phyloP scores from a whole-genome alignment of 2,113 vertebrate genomes.

The Bujurquina vittata region DNA sequence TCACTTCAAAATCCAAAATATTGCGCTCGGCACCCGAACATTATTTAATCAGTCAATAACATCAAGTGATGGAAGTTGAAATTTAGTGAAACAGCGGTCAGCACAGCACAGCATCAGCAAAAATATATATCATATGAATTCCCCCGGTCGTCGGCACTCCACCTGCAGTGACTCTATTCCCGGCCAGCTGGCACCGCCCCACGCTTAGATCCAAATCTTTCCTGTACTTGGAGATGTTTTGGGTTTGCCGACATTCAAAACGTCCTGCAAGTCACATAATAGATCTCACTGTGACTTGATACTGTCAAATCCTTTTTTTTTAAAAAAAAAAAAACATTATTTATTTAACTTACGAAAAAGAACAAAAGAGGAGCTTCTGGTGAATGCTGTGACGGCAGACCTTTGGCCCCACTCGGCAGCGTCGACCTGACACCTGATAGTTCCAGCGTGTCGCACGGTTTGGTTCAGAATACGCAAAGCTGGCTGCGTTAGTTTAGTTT shows the following conservation, averaged over 20 bases:
- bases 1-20: neutral
- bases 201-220: neutral
- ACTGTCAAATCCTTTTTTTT: neutral
- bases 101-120: neutral
- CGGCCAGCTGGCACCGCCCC: conserved; percentile 1
- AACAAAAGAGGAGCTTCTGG: neutral
- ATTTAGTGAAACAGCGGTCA: neutral
- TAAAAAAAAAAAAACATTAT: accelerated
- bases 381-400: conserved; percentile 28
- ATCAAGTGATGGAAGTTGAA: neutral
- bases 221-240: neutral
- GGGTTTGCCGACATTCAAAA: neutral
- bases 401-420: conserved; percentile 48
- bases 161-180: neutral
- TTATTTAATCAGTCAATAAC: neutral
- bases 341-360: neutral
- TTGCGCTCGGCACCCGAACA: neutral
- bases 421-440: conserved; percentile 67
- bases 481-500: conserved; percentile 5
- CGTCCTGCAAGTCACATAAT: neutral
- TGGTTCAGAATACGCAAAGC: conserved; percentile 10
- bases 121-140: neutral
- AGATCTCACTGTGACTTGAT: neutral
- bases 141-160: neutral
- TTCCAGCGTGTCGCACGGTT: conserved; percentile 29